phyloP scores from a whole-genome alignment of 2,888 invertebrate species.

The Campoplex capitator region DNA sequence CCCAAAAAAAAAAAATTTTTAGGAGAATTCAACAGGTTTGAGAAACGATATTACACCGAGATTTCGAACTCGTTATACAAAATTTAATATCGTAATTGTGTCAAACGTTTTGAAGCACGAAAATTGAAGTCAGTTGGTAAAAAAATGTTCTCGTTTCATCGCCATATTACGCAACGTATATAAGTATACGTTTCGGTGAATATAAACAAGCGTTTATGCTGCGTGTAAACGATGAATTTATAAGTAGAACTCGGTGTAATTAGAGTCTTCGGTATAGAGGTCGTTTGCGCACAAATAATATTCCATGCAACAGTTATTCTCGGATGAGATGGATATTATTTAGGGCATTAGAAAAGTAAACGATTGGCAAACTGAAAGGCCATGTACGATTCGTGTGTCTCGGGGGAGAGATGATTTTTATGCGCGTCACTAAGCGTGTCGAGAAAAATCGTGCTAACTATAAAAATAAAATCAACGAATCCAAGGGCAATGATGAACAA shows the following conservation, averaged over 20 bases:
- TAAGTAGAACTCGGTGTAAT: conserved; percentile 22
- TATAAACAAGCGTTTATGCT: background rate
- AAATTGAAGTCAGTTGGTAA: background rate
- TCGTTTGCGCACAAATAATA: conserved; percentile 10
- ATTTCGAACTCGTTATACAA: background rate
- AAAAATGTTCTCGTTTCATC: background rate
- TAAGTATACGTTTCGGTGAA: background rate
- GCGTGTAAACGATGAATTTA: conserved; percentile 29
- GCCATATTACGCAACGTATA: background rate
- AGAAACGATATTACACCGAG: background rate
- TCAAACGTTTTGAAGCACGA: background rate
- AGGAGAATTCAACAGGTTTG: no score
- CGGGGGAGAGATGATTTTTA: background rate
- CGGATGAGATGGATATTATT: background rate
- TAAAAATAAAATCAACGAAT: background rate
- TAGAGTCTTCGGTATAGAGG: conserved; percentile 20
- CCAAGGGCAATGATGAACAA: background rate
- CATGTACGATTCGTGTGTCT: background rate
- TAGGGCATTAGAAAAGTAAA: conserved; percentile 14
- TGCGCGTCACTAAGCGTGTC: background rate
- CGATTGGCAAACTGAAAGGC: background rate
- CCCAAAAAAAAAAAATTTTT: background rate
- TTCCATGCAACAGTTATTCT: background rate
- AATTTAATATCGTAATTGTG: background rate
- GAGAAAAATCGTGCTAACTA: background rate